Evolutionary conservation across 1,140 invertebrate genomes (phyloP), one percentile per base, ranked within the genome.

Genomic region (Ceratosolen solmsi): DNA sequence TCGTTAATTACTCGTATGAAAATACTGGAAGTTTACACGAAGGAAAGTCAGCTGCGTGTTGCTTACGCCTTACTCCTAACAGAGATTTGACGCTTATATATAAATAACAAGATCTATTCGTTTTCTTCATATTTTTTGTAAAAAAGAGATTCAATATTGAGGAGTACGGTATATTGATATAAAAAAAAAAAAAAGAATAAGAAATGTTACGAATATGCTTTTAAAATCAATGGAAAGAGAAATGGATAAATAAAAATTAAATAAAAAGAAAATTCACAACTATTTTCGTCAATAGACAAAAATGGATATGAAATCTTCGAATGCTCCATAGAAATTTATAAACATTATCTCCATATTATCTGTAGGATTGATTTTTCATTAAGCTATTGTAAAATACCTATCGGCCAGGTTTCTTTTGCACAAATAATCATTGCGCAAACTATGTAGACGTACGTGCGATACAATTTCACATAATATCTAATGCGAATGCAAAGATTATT

Each of bases 1-100:
- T 82, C 68, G 78, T 73, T 79, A 81, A 83, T 83, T 81, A 82
- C 83, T 86, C 56, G 81, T 85, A 87, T 82, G 84, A 85, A 86
- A 88, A 87, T 87, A 89, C 86, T 89, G 88, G 87, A 89, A 89
- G 88, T 89, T 88, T 84, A 86, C 80, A 82, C 58, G 84, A 85
- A 87, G 86, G 84, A 86, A 86, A 84, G 85, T 84, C 41, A 83
- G 70, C 56, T 84, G 83, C 58, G 79, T 71, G 72, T 74, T 7
- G 49, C 70, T 71, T 82, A 82, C 74, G 79, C 73, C 80, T 80
- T 83, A 85, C 74, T 82, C 80, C 80, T 84, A 86, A 86, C 82
- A 84, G 83, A 85, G 85, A 86, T 85, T 86, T 83, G 74, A 80
- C 84, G 80, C 63, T 85, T 60, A 83, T 79, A 82, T 78, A 82